These are phyloP conservation scores for Haliaeetus leucogaster DNA, from an alignment of 2,113 vertebrate genomes.

Conservation along the genomic window DNA sequence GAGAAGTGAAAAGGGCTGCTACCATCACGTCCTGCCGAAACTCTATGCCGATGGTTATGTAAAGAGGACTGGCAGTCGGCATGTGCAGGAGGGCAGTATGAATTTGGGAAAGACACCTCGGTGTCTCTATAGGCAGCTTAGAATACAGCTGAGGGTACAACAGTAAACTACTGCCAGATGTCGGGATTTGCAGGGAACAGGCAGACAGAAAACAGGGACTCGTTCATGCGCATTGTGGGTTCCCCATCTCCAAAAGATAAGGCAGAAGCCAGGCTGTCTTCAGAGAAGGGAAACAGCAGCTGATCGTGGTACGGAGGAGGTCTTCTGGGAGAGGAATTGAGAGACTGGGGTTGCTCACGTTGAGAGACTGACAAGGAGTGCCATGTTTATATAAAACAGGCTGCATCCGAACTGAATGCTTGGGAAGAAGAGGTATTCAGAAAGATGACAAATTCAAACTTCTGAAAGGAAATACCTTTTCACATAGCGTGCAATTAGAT, in stretches of 20 bases:
- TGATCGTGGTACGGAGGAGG: not conserved
- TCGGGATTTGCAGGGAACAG: not conserved
- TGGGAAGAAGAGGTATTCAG: not conserved
- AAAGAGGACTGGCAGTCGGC: not conserved
- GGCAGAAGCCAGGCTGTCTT: not conserved
- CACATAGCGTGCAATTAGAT: not conserved
- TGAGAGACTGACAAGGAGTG: not conserved
- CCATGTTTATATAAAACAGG: not conserved
- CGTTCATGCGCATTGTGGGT: fast-evolving
- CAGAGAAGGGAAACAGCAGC: not conserved
- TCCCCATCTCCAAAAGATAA: not conserved
- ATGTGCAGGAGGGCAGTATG: not conserved
- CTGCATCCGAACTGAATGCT: not conserved
- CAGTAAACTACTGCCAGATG: not conserved
- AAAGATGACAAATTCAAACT: not conserved
- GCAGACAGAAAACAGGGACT: not conserved
- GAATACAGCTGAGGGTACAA: not conserved
- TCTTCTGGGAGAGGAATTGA: not conserved
- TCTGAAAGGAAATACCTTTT: not conserved
- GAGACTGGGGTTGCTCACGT: not conserved
- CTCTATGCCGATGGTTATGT: not conserved
- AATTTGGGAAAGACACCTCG: not conserved
- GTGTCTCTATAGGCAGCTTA: not conserved
- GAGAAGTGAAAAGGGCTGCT: not conserved
- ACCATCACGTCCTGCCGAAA: not conserved